Base-by-base conservation (phyloP, 2,888 invertebrate species). In the Himalopsyche japonica region DNA sequence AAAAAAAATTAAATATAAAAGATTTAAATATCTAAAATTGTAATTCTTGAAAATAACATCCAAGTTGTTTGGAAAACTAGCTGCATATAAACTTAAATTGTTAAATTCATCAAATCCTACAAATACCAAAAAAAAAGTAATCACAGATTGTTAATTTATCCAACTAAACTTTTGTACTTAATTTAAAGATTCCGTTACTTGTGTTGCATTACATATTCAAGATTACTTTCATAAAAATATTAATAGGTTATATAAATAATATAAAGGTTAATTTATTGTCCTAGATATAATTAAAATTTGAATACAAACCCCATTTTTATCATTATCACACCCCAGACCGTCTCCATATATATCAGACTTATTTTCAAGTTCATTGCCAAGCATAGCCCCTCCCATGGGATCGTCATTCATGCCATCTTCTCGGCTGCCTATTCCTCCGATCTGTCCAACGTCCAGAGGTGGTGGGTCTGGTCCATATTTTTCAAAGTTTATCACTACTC, bases 401-500 rank as follows among this genome's bases (percentile, higher is more conserved):
- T 91, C 92, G 70, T 92, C 92, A 70, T 70, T 70, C 3, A 89
- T 89, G 24, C 90, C 89, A 20, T 89, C 89, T 76, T 94, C 94
- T 6, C 91, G 92, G 24, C 93, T 93, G 0, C 93, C 93, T 30
- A 89, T 89, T 82, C 89, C 90, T 43, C 91, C 92, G 4, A 70
- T 70, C 47, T 94, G 89, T 83, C 89, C 90, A 49, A 91, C 92
- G 48, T 95, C 94, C 49, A 95, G 90, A 0, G 95, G 94, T 3
- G 95, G 94, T 0, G 96, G 96, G 90, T 98, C 98, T 0, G 97
- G 96, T 0, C 98, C 98, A 87, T 98, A 95, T 90, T 98, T 99
- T 91, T 99, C 99, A 90, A 99, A 99, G 91, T 98, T 97, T 86
- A 99, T 96, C 30, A 99, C 99, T 70, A 99, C 99, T 0, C 99